Base-by-base conservation (phyloP, 2,797 vertebrate genomes). In the Falco novaeseelandiae region DNA sequence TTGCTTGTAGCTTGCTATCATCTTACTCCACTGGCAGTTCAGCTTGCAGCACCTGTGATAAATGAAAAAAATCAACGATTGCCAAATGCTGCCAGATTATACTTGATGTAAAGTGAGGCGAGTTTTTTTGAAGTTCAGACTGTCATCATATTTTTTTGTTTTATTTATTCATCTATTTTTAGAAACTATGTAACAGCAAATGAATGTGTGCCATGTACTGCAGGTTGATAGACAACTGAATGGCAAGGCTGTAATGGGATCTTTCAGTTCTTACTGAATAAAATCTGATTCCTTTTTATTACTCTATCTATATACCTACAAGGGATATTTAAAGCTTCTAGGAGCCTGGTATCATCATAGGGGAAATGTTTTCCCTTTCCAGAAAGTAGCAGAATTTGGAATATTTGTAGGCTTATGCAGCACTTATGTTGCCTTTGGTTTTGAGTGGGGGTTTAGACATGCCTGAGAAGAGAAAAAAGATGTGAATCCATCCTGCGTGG, bases 21-120 rank as follows among this genome's bases (percentile, higher is more conserved):
- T 59, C 21, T 93, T 51, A 17, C 49, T 84, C 13, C 25, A 10
- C 49, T 61, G 80, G 62, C 76, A 90, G 72, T 61, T 92, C 82
- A 36, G 30, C 55, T 92, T 88, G 83, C 62, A 86, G 77, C 79
- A 76, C 91, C 72, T 81, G 58, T 95, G 82, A 79, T 73, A 93
- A 86, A 91, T 76, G 77, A 90, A 76, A 59, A 71, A 66, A 96
- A 90, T 66, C 55, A 84, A 82, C 40, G 86, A 70, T 89, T 73
- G 48, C 94, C 86, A 80, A 83, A 73, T 57, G 55, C 86, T 89
- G 62, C 80, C 70, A 74, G 83, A 63, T 66, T 74, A 17, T 48
- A 34, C 40, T 38, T 87, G 66, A 87, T 5, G 10, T 88, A 46
- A 90, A 90, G 62, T 34, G 32, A 86, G 65, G n/a, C 0, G 1